Conservation (phyloP, 2,797 vertebrate species). For the Tympanoctomys barrerae region DNA sequence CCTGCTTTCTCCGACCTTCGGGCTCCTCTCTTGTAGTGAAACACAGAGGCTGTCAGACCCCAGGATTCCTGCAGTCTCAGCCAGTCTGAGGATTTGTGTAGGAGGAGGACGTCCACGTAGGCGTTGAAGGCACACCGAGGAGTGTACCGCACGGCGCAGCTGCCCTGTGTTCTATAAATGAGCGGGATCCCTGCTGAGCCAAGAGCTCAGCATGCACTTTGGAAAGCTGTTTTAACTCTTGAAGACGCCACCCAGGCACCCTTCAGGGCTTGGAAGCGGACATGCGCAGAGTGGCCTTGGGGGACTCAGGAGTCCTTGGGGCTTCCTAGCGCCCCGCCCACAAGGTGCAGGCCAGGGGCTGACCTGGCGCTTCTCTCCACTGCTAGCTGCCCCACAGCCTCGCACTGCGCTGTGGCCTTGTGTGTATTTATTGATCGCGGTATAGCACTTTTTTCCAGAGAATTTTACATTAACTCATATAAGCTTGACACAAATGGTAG, state of each 20-base stretch:
- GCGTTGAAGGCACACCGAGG: background rate
- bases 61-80: background rate
- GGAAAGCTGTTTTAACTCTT: background rate
- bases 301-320: background rate
- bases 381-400: background rate
- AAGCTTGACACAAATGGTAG: slow-evolving; percentile 68
- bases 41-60: background rate
- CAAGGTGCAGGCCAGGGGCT: background rate
- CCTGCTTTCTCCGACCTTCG: background rate
- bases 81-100: background rate
- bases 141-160: fast-evolving
- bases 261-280: background rate
- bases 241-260: background rate
- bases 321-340: fast-evolving
- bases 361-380: background rate
- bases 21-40: background rate
- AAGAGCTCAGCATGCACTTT: background rate
- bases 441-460: slow-evolving; percentile 47
- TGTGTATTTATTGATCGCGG: slow-evolving; percentile 64
- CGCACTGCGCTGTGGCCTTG: background rate
- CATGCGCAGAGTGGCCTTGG: background rate
- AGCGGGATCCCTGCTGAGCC: background rate
- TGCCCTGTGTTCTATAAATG: fast-evolving
- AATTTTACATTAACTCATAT: slow-evolving; percentile 71
- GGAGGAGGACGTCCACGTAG: background rate